Evolutionary conservation across 2,797 vertebrate species (phyloP), one percentile per base, ranked within the genome.

Genomic region (Tauraco hartlaubi): DNA sequence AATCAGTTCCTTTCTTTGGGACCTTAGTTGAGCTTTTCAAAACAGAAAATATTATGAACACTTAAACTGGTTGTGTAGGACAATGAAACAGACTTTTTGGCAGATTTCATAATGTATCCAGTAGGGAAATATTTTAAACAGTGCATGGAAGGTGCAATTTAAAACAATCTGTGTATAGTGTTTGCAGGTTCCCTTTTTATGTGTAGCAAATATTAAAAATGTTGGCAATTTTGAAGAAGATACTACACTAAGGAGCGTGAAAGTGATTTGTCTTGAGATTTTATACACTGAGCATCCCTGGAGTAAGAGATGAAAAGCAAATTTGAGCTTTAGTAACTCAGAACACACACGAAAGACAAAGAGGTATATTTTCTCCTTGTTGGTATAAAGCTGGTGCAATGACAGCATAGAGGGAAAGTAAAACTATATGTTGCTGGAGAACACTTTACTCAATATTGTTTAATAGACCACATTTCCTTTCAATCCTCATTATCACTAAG

Each of bases 251-350:
- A 94, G 62, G 74, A 92, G 39, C 2, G 0, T 49, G 56, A n/a
- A 90, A 95, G 72, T 79, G 25, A 76, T 89, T 94, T 92, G 71
- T 92, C 80, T 94, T 71, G 88, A 82, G 64, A 33, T 93, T 91
- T 95, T 55, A 20, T 77, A 51, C 63, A 28, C 55, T 61, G 55
- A 75, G 74, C 74, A 82, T 79, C 73, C 52, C 44, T 62, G 52
- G 56, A 89, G 72, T 58, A 85, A 78, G 56, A 88, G 78, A 87
- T 75, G 68, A 91, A 87, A 88, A 63, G 49, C 49, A 84, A 48
- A 73, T 92, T 76, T 44, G 73, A 81, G 55, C 25, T 88, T 72
- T 43, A 75, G 37, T 71, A 87, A 26, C 61, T 80, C 29, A 37
- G 86, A 89, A 62, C 61, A 49, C 26, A 75, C 35, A 62, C 25